Percentiles rank a stretch among this genome's conserved stretches.
Evolutionary conservation across 2,888 invertebrate species (phyloP).

Genomic region (Oscheius onirici): DNA sequence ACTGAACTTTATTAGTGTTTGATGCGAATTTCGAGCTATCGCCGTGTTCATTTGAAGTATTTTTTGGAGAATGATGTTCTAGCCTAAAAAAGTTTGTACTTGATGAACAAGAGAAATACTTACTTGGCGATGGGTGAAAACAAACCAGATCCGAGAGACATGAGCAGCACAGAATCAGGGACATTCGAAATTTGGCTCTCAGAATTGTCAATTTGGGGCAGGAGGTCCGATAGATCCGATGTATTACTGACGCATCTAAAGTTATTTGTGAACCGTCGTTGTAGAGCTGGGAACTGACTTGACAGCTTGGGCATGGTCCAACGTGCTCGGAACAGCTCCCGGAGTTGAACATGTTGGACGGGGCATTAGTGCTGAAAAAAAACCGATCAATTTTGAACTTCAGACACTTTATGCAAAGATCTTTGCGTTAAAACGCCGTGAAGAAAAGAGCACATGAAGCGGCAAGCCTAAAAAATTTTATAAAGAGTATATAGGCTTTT

Average conservation of each 20-base stretch:
- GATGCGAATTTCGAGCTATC: neutral
- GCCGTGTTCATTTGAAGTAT: neutral
- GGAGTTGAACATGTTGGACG: no score
- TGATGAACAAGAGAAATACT: neutral
- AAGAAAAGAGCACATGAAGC: no score
- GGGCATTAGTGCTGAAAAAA: no score
- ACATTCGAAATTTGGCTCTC: neutral
- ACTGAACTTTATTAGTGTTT: neutral
- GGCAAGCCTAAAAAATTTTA: no score
- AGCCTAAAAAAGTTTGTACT: neutral
- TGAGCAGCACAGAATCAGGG: constrained; percentile 20
- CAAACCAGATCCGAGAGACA: neutral
- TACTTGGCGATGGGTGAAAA: neutral
- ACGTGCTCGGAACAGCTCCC: no score
- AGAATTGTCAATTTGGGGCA: neutral
- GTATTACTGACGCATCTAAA: neutral
- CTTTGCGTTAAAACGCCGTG: no score
- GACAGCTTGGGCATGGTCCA: no score
- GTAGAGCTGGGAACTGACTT: no score
- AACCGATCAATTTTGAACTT: no score
- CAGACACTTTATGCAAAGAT: no score
- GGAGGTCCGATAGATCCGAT: constrained; percentile 15
- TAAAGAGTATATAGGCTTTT: no score
- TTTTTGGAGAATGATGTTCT: neutral
- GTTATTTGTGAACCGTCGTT: no score